phyloP scores from a whole-genome alignment of 2,888 invertebrate species.

The Catotricha subobsoleta region DNA sequence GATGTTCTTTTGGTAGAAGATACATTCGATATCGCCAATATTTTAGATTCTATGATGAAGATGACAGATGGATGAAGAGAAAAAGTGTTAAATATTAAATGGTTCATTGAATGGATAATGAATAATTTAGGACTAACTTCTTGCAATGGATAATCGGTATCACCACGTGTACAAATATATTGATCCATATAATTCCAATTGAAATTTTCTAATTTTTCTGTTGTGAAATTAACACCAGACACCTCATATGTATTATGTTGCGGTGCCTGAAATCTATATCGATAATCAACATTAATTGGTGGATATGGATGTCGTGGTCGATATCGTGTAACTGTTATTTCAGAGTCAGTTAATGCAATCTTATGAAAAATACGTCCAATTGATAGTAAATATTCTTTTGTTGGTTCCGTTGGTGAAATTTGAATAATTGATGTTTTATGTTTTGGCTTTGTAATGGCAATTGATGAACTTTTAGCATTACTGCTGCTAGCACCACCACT shows the following conservation, averaged over 20 bases:
- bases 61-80: background rate
- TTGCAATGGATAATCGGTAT: slow-evolving; percentile 72
- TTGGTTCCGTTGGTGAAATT: slow-evolving; percentile 32
- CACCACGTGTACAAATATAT: slow-evolving; percentile 87
- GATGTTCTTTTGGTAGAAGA: slow-evolving; percentile 63
- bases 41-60: slow-evolving; percentile 46
- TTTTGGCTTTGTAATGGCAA: too few species aligned
- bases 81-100: background rate
- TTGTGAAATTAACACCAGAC: slow-evolving; percentile 85
- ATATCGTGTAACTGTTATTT: slow-evolving; percentile 87
- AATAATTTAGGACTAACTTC: slow-evolving; percentile 40
- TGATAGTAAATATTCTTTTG: slow-evolving; percentile 68
- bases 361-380: slow-evolving; percentile 92
- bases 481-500: too few species aligned
- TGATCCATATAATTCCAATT: slow-evolving; percentile 98
- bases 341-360: slow-evolving; percentile 65
- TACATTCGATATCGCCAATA: slow-evolving; percentile 87
- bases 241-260: slow-evolving; percentile 85
- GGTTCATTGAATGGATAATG: background rate
- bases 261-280: slow-evolving; percentile 82
- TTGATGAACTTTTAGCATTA: slow-evolving; percentile 31
- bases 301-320: slow-evolving; percentile 91
- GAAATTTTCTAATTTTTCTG: slow-evolving; percentile 86
- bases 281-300: slow-evolving; percentile 78
- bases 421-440: slow-evolving; percentile 12